A percentile compares a stretch with the other conserved stretches of the same genome.
Evolutionary conservation across 2,888 invertebrate species (phyloP).

Genomic region (Cremastobaeus sp.): DNA sequence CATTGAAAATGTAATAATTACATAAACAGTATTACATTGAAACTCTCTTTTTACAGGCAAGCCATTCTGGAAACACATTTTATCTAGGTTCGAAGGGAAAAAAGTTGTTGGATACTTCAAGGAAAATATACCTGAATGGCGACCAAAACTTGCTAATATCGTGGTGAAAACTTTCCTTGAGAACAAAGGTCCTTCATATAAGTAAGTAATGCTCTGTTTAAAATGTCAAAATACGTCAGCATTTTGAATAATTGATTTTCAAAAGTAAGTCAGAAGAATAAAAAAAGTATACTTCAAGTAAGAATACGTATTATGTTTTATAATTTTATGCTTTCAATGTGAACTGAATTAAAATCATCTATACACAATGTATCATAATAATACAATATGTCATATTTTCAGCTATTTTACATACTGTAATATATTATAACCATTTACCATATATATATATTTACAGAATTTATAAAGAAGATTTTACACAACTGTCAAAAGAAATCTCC

Average conservation of each 20-base stretch:
- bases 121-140: conserved; percentile 8
- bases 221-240: too few relatives aligned
- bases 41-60: background rate
- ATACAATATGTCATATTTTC: too few relatives aligned
- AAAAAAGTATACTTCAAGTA: too few relatives aligned
- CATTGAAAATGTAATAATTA: background rate
- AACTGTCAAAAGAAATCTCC: conserved; percentile 3
- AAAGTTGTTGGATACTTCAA: background rate
- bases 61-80: background rate
- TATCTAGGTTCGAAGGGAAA: background rate
- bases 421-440: background rate
- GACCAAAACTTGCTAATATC: background rate
- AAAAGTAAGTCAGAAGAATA: too few relatives aligned
- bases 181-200: background rate
- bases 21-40: background rate
- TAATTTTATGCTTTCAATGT: background rate
- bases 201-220: background rate
- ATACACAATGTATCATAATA: too few relatives aligned
- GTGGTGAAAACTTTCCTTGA: background rate
- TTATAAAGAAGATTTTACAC: background rate
- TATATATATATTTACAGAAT: background rate
- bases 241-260: too few relatives aligned
- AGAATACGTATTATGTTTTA: background rate
- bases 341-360: background rate
- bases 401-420: too few relatives aligned